Conservation (phyloP, 1,140 invertebrate species). For the Nebria ingens region DNA sequence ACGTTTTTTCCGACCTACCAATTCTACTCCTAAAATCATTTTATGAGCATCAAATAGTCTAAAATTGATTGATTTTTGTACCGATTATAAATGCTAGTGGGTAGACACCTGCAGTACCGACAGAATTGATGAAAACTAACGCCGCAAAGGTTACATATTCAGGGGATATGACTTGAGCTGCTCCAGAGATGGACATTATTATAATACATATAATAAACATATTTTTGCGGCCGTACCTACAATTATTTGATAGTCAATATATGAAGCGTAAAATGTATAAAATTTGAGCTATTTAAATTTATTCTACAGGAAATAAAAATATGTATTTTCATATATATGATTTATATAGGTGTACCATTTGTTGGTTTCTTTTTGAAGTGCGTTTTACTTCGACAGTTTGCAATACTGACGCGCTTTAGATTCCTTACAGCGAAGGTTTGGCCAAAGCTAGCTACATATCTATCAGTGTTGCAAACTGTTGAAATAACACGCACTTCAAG, state of each 20-base stretch:
- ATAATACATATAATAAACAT: constrained; percentile 44
- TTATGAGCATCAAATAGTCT: constrained; percentile 3
- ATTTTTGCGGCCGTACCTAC: constrained; percentile 50
- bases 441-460: no score
- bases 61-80: constrained; percentile 20
- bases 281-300: neutral
- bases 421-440: no score
- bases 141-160: constrained; percentile 43
- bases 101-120: constrained; percentile 49
- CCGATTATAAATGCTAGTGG: constrained; percentile 52
- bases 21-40: constrained; percentile 48
- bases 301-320: neutral
- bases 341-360: constrained; percentile 9
- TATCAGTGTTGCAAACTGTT: no score
- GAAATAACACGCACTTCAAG: no score
- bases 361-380: neutral
- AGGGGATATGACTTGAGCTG: constrained; percentile 41
- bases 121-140: constrained; percentile 46
- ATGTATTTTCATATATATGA: constrained; percentile 8
- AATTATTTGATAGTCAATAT: no score
- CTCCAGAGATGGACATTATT: constrained; percentile 44
- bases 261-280: constrained; percentile 14
- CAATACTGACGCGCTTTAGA: no score
- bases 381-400: no score
- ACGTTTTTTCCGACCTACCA: constrained; percentile 49